Evolutionary conservation across 2,797 vertebrate species (phyloP).

Genomic region (Alca torda): DNA sequence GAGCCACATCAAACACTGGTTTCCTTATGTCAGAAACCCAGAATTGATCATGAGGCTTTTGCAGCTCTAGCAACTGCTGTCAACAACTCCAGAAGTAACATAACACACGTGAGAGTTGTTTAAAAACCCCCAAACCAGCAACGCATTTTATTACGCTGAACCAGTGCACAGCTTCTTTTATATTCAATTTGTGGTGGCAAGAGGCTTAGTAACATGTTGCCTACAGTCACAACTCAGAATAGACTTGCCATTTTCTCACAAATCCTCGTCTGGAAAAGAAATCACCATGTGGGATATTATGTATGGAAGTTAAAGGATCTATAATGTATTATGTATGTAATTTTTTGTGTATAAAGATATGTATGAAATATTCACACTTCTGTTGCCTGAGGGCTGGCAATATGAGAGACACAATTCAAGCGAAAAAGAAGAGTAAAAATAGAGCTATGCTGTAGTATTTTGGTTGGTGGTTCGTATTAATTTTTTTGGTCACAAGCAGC

Average conservation of each 20-base stretch:
- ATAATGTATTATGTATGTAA: constrained; percentile 67
- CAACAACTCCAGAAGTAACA: constrained; percentile 10
- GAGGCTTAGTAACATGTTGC: constrained; percentile 28
- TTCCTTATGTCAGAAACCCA: background rate
- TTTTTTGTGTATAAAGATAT: constrained; percentile 52
- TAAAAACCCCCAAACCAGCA: background rate
- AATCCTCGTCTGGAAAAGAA: constrained; percentile 18
- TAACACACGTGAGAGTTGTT: background rate
- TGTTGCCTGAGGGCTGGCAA: constrained; percentile 41
- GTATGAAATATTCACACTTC: constrained; percentile 56
- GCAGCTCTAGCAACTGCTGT: background rate
- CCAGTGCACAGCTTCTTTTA: constrained; percentile 2
- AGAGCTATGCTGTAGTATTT: constrained; percentile 17
- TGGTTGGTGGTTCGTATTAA: background rate
- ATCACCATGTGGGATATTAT: constrained; percentile 43
- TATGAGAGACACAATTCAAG: constrained; percentile 40
- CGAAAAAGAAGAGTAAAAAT: background rate
- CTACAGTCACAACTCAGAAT: constrained; percentile 47
- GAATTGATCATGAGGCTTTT: background rate
- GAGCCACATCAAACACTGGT: background rate
- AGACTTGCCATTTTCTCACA: constrained; percentile 44
- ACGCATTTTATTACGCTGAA: background rate
- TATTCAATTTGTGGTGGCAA: constrained; percentile 37
- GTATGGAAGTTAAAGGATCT: constrained; percentile 50
- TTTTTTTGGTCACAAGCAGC: constrained; percentile 30